Base-by-base conservation (phyloP, 2,113 vertebrate species). In the Cyprinodon variegatus region DNA sequence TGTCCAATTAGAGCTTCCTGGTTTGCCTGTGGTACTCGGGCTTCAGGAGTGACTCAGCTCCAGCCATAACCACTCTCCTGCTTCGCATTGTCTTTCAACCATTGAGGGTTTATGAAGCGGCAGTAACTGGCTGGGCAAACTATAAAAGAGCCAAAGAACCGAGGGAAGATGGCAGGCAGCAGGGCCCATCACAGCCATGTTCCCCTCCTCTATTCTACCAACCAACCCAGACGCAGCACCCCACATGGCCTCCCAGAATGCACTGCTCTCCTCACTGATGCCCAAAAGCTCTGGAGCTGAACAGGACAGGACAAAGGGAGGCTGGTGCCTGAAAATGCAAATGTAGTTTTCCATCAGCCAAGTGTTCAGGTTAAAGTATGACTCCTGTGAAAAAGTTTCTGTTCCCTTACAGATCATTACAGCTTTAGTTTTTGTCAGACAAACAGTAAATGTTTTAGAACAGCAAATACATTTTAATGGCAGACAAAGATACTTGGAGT, bases 41-140 rank as follows among this genome's bases (percentile, higher is more conserved):
- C 74, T 88, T 72, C 77, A 88, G 86, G 72, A 3, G 72, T 81
- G 87, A 92, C 92, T 93, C 92, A 92, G 93, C 91, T 93, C 93
- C 85, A 92, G 86, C 78, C 76, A 50, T 90, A 87, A 94, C 84
- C 94, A 66, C 83, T 86, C 78, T 90, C 83, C 84, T 81, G 86
- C 88, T 83, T 57, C 48, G 77, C 76, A 85, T 93, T 95, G 93
- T 94, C 86, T 50, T 77, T 4, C 64, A 61, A 82, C 87, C 86
- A 90, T 93, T 94, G 70, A 91, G 88, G 85, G 78, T 93, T 92
- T 89, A 92, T 92, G 91, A 93, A 92, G 93, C 90, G 78, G 91
- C 83, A 94, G 86, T 94, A 93, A 94, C 87, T 45, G 78, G 85
- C 82, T 87, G 86, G 85, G 85, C 89, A 87, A 91, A 92, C 89